Evolutionary conservation across 2,888 invertebrate genomes (phyloP).

Genomic region (Sesia bembeciformis): DNA sequence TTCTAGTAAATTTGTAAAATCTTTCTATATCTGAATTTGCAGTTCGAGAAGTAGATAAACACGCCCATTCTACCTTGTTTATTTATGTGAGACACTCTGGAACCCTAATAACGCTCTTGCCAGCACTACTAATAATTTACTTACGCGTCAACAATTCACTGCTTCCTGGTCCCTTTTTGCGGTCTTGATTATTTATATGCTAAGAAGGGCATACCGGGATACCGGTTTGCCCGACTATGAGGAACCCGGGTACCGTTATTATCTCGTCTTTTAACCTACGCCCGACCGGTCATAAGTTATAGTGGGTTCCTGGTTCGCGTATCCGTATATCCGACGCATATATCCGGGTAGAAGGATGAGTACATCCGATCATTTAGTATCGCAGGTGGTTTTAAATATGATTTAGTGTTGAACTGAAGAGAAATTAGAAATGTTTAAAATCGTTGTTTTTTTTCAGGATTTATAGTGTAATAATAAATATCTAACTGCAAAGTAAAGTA

Average conservation of each 20-base stretch:
- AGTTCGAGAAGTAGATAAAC: background rate
- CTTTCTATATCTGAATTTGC: no score
- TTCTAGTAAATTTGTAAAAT: no score
- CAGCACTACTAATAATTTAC: constrained; percentile 3
- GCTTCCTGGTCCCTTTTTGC: constrained; percentile 2
- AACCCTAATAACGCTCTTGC: background rate
- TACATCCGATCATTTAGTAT: no score
- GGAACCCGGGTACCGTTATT: constrained; percentile 3
- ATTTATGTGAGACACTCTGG: background rate
- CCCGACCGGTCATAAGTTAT: constrained; percentile 7
- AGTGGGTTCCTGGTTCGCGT: constrained; percentile 2
- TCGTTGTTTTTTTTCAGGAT: no score
- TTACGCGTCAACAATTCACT: constrained; percentile 5
- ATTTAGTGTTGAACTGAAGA: no score
- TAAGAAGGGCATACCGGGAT: constrained; percentile 5
- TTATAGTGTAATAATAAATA: no score
- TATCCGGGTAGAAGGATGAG: background rate
- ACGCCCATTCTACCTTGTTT: background rate
- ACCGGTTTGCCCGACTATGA: background rate
- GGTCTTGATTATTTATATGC: constrained; percentile 10
- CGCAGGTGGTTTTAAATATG: no score
- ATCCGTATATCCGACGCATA: background rate
- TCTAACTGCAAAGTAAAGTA: no score
- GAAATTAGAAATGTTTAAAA: no score
- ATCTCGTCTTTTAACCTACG: constrained; percentile 12